Base-by-base conservation (phyloP, 2,113 vertebrate species). In the Rhynchopsitta pachyrhyncha region DNA sequence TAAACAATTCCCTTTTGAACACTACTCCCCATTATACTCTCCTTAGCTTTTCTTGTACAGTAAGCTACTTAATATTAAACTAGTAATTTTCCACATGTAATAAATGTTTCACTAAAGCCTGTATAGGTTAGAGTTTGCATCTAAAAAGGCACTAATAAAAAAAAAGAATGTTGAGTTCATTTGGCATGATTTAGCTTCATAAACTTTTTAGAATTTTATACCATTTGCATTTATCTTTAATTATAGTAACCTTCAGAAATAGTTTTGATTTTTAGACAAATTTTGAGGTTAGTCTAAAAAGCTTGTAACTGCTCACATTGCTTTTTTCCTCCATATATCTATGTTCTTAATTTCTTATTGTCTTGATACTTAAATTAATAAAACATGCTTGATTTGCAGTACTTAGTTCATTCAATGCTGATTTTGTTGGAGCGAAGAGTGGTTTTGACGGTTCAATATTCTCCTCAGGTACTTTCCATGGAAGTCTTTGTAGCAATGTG, bases 301-400 rank as follows among this genome's bases (percentile, higher is more conserved):
- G 27, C 10, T 41, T 53, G 6, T 35, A 41, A 62, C 35, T 89
- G 75, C 84, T 90, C 70, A 67, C 78, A 52, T 25, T 73, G 75
- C 78, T 81, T 92, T 92, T 92, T 79, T 41, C 16, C 44, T 77
- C 35, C 2, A 0, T 82, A 11, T 47, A 71, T 60, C 14, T 68
- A 47, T 77, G 47, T 82, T 78, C 73, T 85, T 68, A 37, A 92
- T 92, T 91, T 91, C 55, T 92, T 91, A 71, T 87, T 87, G 59
- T 85, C 74, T 62, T 79, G 74, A 31, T 49, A 17, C 31, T 49
- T 39, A 73, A 64, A 88, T 94, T 88, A 93, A 88, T 78, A 79
- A 88, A 97, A 82, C 44, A 49, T 87, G 78, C 74, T 84, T 41
- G 28, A 67, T 62, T 78, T 95, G 57, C 66, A 73, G 33, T 28